These are phyloP conservation scores for Drosophila biarmipes DNA, from an alignment of 1,140 invertebrate species.

Conservation along the genomic window DNA sequence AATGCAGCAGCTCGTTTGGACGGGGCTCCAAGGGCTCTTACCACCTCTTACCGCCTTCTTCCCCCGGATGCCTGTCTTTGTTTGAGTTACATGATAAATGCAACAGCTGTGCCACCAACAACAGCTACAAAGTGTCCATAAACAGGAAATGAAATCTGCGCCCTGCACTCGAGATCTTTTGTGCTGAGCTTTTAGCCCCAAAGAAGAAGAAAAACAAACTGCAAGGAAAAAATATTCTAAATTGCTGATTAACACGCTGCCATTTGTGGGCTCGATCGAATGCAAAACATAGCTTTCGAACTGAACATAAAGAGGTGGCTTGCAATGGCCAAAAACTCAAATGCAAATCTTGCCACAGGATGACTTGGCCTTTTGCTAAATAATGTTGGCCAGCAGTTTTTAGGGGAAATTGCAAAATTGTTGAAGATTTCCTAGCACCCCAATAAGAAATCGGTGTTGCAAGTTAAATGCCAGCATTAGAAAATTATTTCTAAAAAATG, in stretches of 20 bases:
- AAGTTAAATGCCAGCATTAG: not conserved
- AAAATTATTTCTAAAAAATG: not conserved
- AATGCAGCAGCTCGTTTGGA: conserved; percentile 62
- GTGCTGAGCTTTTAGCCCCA: conserved; percentile 37
- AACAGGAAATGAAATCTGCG: conserved; percentile 67
- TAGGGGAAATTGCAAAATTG: not conserved
- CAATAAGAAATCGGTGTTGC: not conserved
- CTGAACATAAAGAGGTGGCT: conserved; percentile 47
- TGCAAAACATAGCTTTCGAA: conserved; percentile 21
- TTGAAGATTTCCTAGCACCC: conserved; percentile 7
- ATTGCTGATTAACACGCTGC: conserved; percentile 79
- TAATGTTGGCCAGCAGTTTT: conserved; percentile 16
- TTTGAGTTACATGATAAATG: conserved; percentile 78
- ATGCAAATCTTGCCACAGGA: conserved; percentile 32
- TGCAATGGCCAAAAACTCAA: conserved; percentile 16
- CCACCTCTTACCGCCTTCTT: not conserved
- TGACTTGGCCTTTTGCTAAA: conserved; percentile 28
- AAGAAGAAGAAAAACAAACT: conserved; percentile 19
- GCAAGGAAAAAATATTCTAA: conserved; percentile 71
- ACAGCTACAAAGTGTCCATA: conserved; percentile 36
- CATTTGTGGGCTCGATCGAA: conserved; percentile 36
- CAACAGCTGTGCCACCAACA: conserved; percentile 66
- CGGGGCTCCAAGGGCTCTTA: conserved; percentile 58
- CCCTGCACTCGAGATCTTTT: conserved; percentile 30
- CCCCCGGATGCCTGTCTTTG: conserved; percentile 26